These are phyloP conservation scores for Cathartes aura DNA, from an alignment of 2,113 vertebrate species.

Conservation along the genomic window DNA sequence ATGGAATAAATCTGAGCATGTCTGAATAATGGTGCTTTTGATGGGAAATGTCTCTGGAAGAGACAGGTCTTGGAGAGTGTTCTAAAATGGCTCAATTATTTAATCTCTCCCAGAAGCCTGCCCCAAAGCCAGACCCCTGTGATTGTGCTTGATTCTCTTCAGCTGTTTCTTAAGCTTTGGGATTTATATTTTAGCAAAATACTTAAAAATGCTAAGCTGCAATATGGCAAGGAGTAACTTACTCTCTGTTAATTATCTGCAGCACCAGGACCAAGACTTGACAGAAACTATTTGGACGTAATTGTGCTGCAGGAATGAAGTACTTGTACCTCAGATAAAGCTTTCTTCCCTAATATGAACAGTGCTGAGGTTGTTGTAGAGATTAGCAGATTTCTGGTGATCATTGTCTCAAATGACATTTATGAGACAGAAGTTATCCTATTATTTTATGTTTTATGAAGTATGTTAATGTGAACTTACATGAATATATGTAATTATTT, in stretches of 20 bases:
- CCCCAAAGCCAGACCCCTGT: background rate
- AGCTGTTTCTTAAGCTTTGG: background rate
- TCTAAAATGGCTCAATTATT: background rate
- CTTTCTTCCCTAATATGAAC: background rate
- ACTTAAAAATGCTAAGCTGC: background rate
- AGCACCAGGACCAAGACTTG: background rate
- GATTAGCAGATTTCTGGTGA: background rate
- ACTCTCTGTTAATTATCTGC: background rate
- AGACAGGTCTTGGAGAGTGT: background rate
- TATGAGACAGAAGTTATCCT: background rate
- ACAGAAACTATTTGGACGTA: background rate
- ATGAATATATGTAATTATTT: background rate
- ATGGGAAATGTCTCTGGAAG: background rate
- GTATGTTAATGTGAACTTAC: background rate
- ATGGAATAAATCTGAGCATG: background rate
- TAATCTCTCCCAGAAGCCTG: background rate
- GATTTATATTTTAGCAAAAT: background rate
- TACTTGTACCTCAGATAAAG: background rate
- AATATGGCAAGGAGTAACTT: background rate
- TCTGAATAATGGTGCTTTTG: background rate
- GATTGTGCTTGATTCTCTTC: background rate
- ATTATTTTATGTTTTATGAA: background rate
- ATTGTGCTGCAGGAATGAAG: background rate
- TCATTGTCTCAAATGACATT: background rate
- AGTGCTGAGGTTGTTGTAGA: background rate